A percentile compares a stretch with the other conserved stretches of the same genome.
Evolutionary conservation across 2,797 vertebrate genomes (phyloP).

Genomic region (Ammospiza maritima): DNA sequence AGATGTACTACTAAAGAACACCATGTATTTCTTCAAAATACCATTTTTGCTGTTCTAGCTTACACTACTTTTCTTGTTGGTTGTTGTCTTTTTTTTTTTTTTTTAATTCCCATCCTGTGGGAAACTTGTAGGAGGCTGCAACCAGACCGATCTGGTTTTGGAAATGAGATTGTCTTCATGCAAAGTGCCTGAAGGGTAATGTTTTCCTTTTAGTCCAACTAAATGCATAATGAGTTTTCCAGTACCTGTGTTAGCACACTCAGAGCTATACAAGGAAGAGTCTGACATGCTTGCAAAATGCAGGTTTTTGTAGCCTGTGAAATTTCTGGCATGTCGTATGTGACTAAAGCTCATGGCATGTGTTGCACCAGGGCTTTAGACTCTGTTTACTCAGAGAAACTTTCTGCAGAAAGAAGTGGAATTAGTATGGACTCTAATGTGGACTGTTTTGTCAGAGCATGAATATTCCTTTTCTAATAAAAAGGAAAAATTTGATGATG

Average conservation of each 20-base stretch:
- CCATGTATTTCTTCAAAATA: neutral
- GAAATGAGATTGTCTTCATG: neutral
- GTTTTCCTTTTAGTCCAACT: neutral
- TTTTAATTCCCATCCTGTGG: neutral
- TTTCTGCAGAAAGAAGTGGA: neutral
- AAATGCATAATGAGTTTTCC: neutral
- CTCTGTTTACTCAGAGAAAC: neutral
- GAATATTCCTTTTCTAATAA: neutral
- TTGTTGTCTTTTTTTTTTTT: neutral
- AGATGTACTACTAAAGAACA: neutral
- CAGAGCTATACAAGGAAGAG: neutral
- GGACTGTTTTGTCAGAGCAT: neutral
- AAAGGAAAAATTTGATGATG: neutral
- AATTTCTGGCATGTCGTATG: neutral
- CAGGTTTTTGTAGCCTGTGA: neutral
- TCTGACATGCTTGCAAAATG: neutral
- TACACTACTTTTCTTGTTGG: neutral
- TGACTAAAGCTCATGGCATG: neutral
- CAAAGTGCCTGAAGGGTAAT: neutral
- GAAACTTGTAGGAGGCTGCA: neutral
- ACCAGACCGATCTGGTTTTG: neutral
- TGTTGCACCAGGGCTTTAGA: neutral
- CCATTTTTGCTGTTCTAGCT: neutral
- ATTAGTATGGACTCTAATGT: accelerated
- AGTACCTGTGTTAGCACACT: neutral